Conservation (phyloP, 2,888 invertebrate species). For the Dinocampus coccinellae region DNA sequence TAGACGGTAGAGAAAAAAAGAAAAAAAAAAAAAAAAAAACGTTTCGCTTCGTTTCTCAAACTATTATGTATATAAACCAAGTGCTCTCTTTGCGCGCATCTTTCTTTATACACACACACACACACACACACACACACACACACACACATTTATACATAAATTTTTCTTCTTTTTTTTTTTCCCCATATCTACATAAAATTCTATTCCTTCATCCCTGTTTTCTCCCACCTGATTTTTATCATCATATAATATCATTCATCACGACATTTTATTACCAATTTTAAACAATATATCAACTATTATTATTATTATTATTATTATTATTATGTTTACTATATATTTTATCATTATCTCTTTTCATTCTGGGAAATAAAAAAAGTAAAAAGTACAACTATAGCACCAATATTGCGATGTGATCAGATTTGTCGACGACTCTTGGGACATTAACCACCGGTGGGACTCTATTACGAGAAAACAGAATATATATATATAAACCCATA, state of each 20-base stretch:
- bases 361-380: too few relatives aligned
- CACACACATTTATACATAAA: too few relatives aligned
- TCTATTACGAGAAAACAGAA: conserved; percentile 29
- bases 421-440: conserved; percentile 8
- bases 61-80: conserved; percentile 41
- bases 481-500: conserved; percentile 1
- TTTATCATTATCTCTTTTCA: too few relatives aligned
- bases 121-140: too few relatives aligned
- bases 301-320: too few relatives aligned
- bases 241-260: neutral
- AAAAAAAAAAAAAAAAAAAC: too few relatives aligned
- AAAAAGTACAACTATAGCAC: neutral
- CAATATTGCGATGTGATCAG: conserved; percentile 23
- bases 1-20: conserved; percentile 21
- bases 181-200: conserved; percentile 23
- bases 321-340: neutral
- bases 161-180: conserved; percentile 10
- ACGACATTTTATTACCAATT: conserved; percentile 14
- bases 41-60: conserved; percentile 30
- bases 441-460: conserved; percentile 31
- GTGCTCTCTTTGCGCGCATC: conserved; percentile 35
- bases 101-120: conserved; percentile 5
- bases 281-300: neutral
- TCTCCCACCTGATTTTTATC: conserved; percentile 17
- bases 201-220: conserved; percentile 17